phyloP scores from a whole-genome alignment of 2,888 invertebrate species.

The Metopia argyrocephala region DNA sequence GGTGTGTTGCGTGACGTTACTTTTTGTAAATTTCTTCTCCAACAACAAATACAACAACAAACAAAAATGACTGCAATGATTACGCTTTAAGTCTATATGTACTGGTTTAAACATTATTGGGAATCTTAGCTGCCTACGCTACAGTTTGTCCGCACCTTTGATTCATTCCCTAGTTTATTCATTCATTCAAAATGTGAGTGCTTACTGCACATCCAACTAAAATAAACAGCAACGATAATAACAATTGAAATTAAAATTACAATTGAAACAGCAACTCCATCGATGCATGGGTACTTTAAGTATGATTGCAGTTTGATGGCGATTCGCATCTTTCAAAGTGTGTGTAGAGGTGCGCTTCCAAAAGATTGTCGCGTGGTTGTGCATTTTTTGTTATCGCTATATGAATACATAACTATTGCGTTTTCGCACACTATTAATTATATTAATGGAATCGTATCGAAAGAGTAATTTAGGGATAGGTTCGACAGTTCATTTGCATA shows the following conservation, averaged over 20 bases:
- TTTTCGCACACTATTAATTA: slow-evolving; percentile 66
- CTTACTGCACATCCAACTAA: slow-evolving; percentile 29
- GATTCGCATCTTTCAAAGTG: slow-evolving; percentile 62
- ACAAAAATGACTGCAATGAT: slow-evolving; percentile 23
- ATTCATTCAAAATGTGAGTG: slow-evolving; percentile 63
- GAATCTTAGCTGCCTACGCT: slow-evolving; percentile 65
- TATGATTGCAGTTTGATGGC: slow-evolving; percentile 51
- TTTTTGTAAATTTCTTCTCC: slow-evolving; percentile 56
- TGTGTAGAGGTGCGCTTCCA: slow-evolving; percentile 52
- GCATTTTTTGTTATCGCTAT: slow-evolving; percentile 21
- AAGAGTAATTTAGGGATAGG: slow-evolving; percentile 64
- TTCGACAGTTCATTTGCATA: slow-evolving; percentile 62
- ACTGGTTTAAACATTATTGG: slow-evolving; percentile 61
- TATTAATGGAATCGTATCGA: slow-evolving; percentile 62
- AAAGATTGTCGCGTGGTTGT: slow-evolving; percentile 64
- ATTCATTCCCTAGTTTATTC: slow-evolving; percentile 42
- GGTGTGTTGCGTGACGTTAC: slow-evolving; percentile 67
- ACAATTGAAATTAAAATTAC: slow-evolving; percentile 58
- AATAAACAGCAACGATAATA: slow-evolving; percentile 45
- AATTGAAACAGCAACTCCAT: slow-evolving; percentile 63
- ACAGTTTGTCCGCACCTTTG: slow-evolving; percentile 65
- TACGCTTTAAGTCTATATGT: slow-evolving; percentile 55
- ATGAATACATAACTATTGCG: slow-evolving; percentile 57
- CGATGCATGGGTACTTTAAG: slow-evolving; percentile 20
- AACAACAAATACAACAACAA: slow-evolving; percentile 52